Percentiles rank a stretch among this genome's conserved stretches.
phyloP scores from a whole-genome alignment of 2,888 invertebrate genomes.

The Melinaea menophilus region DNA sequence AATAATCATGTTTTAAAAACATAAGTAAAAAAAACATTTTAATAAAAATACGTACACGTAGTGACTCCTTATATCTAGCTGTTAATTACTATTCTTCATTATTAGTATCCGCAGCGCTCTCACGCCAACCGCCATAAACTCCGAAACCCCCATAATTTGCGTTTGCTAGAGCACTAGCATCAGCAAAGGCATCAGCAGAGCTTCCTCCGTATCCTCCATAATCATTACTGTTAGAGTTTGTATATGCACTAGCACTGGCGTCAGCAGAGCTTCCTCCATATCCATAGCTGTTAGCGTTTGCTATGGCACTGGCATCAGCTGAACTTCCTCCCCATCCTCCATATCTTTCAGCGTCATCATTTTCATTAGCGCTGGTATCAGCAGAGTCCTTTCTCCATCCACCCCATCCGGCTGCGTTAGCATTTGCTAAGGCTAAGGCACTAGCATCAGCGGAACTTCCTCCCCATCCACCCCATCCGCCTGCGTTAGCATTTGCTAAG shows the following conservation, averaged over 20 bases:
- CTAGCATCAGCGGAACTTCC: constrained; percentile 25
- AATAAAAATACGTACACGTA: neutral
- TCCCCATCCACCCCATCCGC: constrained; percentile 22
- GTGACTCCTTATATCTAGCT: neutral
- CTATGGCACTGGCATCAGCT: constrained; percentile 30
- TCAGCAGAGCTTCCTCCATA: constrained; percentile 21
- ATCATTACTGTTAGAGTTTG: neutral
- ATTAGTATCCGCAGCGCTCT: constrained; percentile 12
- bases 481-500: constrained; percentile 17
- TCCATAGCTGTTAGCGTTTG: constrained; percentile 19
- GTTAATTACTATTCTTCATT: too few species aligned
- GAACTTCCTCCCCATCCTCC: constrained; percentile 20
- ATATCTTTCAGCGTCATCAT: constrained; percentile 15
- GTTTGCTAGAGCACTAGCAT: constrained; percentile 11
- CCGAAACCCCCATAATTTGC: constrained; percentile 17
- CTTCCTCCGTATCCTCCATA: constrained; percentile 18
- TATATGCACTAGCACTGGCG: constrained; percentile 24
- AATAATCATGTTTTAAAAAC: too few species aligned
- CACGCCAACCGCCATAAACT: constrained; percentile 14
- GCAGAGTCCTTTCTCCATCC: constrained; percentile 23
- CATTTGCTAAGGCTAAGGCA: constrained; percentile 25
- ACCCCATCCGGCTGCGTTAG: constrained; percentile 11
- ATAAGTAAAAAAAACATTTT: neutral
- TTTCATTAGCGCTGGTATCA: constrained; percentile 20
- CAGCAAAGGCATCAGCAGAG: constrained; percentile 11